Evolutionary conservation across 2,113 vertebrate species (phyloP).

Genomic region (Pagrus major): DNA sequence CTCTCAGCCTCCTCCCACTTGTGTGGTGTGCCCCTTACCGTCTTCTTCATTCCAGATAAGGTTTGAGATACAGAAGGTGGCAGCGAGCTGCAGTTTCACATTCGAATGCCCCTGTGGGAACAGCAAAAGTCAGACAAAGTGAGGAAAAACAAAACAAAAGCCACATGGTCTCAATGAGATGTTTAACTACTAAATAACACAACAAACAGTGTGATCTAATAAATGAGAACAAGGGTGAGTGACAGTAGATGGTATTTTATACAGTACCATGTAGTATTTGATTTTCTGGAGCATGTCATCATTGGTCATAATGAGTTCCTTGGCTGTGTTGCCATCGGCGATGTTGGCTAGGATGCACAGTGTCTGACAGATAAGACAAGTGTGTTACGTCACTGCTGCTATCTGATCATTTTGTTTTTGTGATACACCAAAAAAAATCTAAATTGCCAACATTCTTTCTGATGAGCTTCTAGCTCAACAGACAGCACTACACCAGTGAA

Average conservation of each 20-base stretch:
- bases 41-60: slow-evolving; percentile 99
- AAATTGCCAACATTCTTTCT: neutral
- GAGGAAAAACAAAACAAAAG: neutral
- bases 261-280: slow-evolving; percentile 96
- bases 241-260: neutral
- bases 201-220: neutral
- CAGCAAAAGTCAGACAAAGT: neutral
- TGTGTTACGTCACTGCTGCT: neutral
- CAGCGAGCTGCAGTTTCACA: slow-evolving; percentile 96
- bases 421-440: neutral
- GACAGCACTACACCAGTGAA: neutral
- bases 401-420: slow-evolving; percentile 9
- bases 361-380: slow-evolving; percentile 84
- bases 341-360: slow-evolving; percentile 98
- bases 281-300: slow-evolving; percentile 99
- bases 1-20: neutral
- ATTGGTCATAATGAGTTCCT: slow-evolving; percentile 98
- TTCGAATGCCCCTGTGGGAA: slow-evolving; percentile 93
- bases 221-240: neutral
- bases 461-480: neutral
- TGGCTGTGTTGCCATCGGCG: slow-evolving; percentile 96
- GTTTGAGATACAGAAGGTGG: slow-evolving; percentile 98
- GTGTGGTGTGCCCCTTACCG: slow-evolving; percentile 84
- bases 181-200: neutral
- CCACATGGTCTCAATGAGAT: neutral